Conservation (phyloP, 2,888 invertebrate genomes). For the Coelogynopora nodosa region DNA sequence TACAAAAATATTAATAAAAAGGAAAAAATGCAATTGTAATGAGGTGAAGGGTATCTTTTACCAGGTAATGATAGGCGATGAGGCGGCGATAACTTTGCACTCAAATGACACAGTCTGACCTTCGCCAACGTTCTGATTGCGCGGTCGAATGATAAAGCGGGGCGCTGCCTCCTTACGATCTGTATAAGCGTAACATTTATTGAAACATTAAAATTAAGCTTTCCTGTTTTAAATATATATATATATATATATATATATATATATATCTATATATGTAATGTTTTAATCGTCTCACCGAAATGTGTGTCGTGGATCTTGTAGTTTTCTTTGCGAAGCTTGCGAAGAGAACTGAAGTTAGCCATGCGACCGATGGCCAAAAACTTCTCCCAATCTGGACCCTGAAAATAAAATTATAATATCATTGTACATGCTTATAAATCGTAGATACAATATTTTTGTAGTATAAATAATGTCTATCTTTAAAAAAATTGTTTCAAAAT, state of each 20-base stretch:
- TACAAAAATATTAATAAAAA: no score
- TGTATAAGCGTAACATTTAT: no score
- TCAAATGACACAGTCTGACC: constrained; percentile 95
- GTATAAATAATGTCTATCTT: background rate
- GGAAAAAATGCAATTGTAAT: no score
- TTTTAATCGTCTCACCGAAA: constrained; percentile 83
- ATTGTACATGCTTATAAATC: background rate
- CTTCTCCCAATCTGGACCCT: constrained; percentile 66
- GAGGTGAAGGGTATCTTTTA: no score
- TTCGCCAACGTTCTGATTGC: constrained; percentile 89
- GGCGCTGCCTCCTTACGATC: constrained; percentile 96
- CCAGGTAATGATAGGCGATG: constrained; percentile 92
- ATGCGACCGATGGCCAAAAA: constrained; percentile 88
- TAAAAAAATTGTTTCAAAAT: no score
- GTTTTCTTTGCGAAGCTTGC: constrained; percentile 89
- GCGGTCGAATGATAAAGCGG: constrained; percentile 91
- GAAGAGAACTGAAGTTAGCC: constrained; percentile 90
- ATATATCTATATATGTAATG: no score
- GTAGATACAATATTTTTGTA: background rate
- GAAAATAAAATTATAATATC: constrained; percentile 40
- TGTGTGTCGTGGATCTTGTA: constrained; percentile 92
- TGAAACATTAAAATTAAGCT: no score
- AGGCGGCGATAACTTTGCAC: constrained; percentile 86
- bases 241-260: no score
- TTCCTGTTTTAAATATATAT: no score